phyloP scores from a whole-genome alignment of 2,888 invertebrate species.

The Hyposoter didymator region DNA sequence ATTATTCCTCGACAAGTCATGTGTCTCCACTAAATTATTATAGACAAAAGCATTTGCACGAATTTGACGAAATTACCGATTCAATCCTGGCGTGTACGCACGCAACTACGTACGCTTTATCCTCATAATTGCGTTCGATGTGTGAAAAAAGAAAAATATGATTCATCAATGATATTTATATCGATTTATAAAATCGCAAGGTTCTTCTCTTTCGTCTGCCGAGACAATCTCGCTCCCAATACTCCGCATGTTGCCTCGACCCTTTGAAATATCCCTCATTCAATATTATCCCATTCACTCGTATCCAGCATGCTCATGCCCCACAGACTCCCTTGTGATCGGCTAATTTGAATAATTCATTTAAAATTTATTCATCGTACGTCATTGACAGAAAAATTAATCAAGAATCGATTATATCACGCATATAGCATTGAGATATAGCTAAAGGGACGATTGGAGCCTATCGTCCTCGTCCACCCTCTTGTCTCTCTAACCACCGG shows the following conservation, averaged over 20 bases:
- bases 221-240: not conserved
- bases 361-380: conserved; percentile 77
- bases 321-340: conserved; percentile 55
- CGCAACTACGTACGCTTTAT: not conserved
- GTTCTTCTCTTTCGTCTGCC: not conserved
- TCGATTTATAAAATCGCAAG: not conserved
- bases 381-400: conserved; percentile 79
- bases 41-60: conserved; percentile 2
- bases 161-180: not conserved
- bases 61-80: not conserved
- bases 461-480: conserved; percentile 7
- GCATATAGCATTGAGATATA: conserved; percentile 58
- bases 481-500: conserved; percentile 7
- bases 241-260: not conserved
- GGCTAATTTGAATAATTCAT: conserved; percentile 78
- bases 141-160: not conserved
- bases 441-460: conserved; percentile 56
- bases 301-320: not conserved
- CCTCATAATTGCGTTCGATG: not conserved
- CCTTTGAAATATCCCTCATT: conserved; percentile 69
- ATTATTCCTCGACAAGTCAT: not conserved
- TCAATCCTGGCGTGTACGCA: not conserved
- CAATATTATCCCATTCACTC: conserved; percentile 71
- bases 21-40: not conserved
- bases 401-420: conserved; percentile 76